Base-by-base conservation (phyloP, 2,113 vertebrate species). In the Bombycilla garrulus region DNA sequence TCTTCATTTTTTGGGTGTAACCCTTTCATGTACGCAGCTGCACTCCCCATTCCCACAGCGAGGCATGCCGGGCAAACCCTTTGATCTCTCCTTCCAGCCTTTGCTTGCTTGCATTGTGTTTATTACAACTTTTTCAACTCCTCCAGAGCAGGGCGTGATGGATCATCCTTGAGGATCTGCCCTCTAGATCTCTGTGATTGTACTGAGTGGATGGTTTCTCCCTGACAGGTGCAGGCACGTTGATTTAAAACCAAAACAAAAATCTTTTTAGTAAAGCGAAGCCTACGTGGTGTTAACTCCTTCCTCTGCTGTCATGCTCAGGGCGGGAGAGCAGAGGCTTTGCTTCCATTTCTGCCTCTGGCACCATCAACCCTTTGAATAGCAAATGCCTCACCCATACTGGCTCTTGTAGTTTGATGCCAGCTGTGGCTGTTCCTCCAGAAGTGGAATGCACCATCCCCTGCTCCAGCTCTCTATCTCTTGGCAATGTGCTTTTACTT, bases 1-100 rank as follows among this genome's bases (percentile, higher is more conserved):
- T 67, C 66, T 76, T 95, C 74, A 64, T 79, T 94, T 92, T 91
- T 92, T 94, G 93, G 96, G 95, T 94, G 95, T 96, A 95, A 95
- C 86, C 86, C 86, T 93, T 93, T 93, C 92, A 93, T 93, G 81
- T 87, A 88, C 65, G 17, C 91, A 97, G 87, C 93, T 97, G 91
- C 67, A 21, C 81, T 84, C 83, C 92, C 62, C 72, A 94, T 96
- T 96, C 95, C 93, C 95, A 96, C 40, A 80, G 85, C 66, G 4
- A 73, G 90, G 94, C 87, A 95, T 60, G 91, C 53, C 0, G 91
- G 91, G 88, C 80, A 94, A 93, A 40, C 35, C 64, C 64, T 95
- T 97, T 97, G 92, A 96, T 96, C 84, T 95, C 4, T 2, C 45
- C 70, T 97, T 80, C 85, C 42, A 89, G 90, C 84, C 91, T 94